Conservation (phyloP, 2,888 invertebrate genomes). For the Sycophila texana region DNA sequence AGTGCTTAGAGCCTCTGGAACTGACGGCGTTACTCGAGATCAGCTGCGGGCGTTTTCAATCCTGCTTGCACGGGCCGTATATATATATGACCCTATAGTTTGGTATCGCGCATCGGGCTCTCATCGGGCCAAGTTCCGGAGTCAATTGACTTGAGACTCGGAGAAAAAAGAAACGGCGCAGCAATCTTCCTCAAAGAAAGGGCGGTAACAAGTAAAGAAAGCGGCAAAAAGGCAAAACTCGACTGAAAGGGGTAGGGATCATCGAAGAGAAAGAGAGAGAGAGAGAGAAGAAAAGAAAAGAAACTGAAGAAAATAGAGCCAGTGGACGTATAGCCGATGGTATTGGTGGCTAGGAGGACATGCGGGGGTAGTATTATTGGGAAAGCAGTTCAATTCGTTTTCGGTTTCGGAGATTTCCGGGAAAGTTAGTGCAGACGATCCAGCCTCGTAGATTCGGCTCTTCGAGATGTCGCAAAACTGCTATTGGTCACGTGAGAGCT, state of each 20-base stretch:
- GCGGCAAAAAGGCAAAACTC: too few relatives aligned
- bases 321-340: background rate
- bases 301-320: background rate
- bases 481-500: slow-evolving; percentile 18
- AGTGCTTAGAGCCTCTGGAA: slow-evolving; percentile 9
- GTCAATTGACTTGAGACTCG: slow-evolving; percentile 31
- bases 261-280: background rate
- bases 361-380: slow-evolving; percentile 25
- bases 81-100: background rate
- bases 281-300: too few relatives aligned
- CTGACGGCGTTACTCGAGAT: slow-evolving; percentile 11
- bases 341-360: too few relatives aligned
- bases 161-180: background rate
- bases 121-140: slow-evolving; percentile 31
- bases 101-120: slow-evolving; percentile 13
- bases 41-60: slow-evolving; percentile 18
- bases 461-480: slow-evolving; percentile 36
- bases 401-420: slow-evolving; percentile 32
- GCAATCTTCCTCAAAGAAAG: slow-evolving; percentile 39
- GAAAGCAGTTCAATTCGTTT: slow-evolving; percentile 49
- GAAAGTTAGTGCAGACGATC: slow-evolving; percentile 32
- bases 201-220: slow-evolving; percentile 27
- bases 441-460: slow-evolving; percentile 5
- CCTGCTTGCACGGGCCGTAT: background rate
- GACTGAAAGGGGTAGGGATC: too few relatives aligned